A percentile compares a stretch with the other conserved stretches of the same genome.
These are phyloP conservation scores for Leptinotarsa haldemani DNA, from an alignment of 2,888 invertebrate genomes.

Conservation along the genomic window DNA sequence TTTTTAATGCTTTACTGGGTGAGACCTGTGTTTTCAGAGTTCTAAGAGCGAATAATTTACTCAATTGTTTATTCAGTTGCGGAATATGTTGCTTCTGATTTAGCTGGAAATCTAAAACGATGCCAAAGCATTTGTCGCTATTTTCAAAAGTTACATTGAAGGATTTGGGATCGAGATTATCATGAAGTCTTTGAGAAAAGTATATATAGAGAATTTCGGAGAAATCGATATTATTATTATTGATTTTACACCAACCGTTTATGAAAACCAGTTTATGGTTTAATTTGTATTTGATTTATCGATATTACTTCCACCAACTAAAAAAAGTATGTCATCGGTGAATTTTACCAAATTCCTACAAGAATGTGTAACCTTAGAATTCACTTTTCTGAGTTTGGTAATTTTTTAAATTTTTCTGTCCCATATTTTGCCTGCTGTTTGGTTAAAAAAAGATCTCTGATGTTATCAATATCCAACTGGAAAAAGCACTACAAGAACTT, in stretches of 20 bases:
- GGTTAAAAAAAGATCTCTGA: too few relatives aligned
- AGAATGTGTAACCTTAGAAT: too few relatives aligned
- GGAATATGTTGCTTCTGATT: neutral
- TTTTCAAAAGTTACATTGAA: neutral
- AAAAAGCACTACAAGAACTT: too few relatives aligned
- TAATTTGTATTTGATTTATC: neutral
- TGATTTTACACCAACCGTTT: neutral
- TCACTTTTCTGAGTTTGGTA: too few relatives aligned
- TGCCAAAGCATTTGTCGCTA: neutral
- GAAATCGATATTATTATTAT: neutral
- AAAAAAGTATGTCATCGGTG: neutral
- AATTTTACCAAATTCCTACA: neutral
- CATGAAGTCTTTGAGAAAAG: neutral
- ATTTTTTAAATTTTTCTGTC: too few relatives aligned
- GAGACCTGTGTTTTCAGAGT: neutral
- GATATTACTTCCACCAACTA: neutral
- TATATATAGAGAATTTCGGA: neutral
- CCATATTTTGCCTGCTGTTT: too few relatives aligned
- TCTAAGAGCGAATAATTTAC: neutral
- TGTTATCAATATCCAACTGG: too few relatives aligned
- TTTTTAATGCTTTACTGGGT: neutral
- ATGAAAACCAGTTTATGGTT: neutral
- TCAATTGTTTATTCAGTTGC: neutral
- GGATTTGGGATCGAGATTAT: neutral
- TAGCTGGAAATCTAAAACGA: neutral